Evolutionary conservation across 1,140 invertebrate genomes (phyloP).

Genomic region (Drosophila grimshawi): DNA sequence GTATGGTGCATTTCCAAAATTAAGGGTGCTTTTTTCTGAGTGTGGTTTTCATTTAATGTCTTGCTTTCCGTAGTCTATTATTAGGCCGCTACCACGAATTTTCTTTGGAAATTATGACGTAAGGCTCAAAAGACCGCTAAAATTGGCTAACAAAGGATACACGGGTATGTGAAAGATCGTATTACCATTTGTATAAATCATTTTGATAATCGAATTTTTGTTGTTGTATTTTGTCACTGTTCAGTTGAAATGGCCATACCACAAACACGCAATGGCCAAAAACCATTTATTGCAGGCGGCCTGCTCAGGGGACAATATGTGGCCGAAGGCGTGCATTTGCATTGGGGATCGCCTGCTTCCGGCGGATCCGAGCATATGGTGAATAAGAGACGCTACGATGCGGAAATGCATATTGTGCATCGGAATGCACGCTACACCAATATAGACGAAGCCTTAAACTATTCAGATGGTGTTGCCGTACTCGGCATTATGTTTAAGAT

Average conservation of each 20-base stretch:
- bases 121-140: conserved; percentile 86
- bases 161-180: conserved; percentile 85
- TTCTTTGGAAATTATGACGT: conserved; percentile 88
- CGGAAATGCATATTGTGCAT: conserved; percentile 79
- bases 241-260: conserved; percentile 85
- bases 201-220: neutral
- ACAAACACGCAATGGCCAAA: conserved; percentile 85
- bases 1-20: no score
- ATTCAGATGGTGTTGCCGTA: conserved; percentile 67
- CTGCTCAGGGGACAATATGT: conserved; percentile 86
- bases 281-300: conserved; percentile 88
- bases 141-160: conserved; percentile 88
- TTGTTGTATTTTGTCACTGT: neutral
- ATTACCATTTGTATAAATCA: neutral
- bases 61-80: conserved; percentile 85
- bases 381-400: conserved; percentile 54
- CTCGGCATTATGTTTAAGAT: conserved; percentile 70
- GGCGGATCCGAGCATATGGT: conserved; percentile 71
- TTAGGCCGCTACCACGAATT: conserved; percentile 87
- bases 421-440: conserved; percentile 52
- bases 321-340: conserved; percentile 88
- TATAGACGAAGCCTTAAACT: conserved; percentile 46
- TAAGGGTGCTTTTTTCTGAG: no score
- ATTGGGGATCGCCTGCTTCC: conserved; percentile 86
- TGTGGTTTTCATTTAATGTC: conserved; percentile 57